Evolutionary conservation across 2,888 invertebrate species (phyloP).

Genomic region (Drepanosiphum platanoidis): DNA sequence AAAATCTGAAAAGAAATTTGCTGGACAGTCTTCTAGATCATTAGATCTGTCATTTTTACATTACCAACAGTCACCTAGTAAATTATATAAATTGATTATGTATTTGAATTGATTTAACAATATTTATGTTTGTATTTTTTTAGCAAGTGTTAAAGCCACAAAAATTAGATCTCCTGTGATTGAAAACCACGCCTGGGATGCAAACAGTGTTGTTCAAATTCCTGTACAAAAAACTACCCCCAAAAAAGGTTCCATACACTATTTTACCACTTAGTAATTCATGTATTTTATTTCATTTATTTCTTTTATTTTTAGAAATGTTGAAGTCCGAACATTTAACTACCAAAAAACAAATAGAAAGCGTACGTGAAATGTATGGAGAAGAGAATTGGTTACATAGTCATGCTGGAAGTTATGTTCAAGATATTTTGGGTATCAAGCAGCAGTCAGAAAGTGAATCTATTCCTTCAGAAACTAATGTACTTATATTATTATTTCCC

Average conservation of each 20-base stretch:
- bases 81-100: background rate
- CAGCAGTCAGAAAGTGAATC: slow-evolving; percentile 63
- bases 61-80: slow-evolving; percentile 43
- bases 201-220: slow-evolving; percentile 17
- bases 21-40: slow-evolving; percentile 59
- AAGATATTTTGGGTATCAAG: slow-evolving; percentile 71
- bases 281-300: background rate
- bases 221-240: background rate
- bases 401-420: slow-evolving; percentile 70
- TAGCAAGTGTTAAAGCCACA: slow-evolving; percentile 65
- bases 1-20: slow-evolving; percentile 69
- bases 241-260: slow-evolving; percentile 19
- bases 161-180: slow-evolving; percentile 69
- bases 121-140: slow-evolving; percentile 1
- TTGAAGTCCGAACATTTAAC: slow-evolving; percentile 69
- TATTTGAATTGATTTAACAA: background rate
- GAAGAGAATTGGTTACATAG: slow-evolving; percentile 73
- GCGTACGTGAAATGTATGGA: slow-evolving; percentile 72
- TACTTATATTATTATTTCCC: background rate
- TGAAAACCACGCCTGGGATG: slow-evolving; percentile 65
- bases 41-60: slow-evolving; percentile 60
- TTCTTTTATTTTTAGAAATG: slow-evolving; percentile 35
- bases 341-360: slow-evolving; percentile 72
- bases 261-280: no score
- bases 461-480: slow-evolving; percentile 58